Evolutionary conservation across 2,113 vertebrate genomes (phyloP).

Genomic region (Odontesthes bonariensis): DNA sequence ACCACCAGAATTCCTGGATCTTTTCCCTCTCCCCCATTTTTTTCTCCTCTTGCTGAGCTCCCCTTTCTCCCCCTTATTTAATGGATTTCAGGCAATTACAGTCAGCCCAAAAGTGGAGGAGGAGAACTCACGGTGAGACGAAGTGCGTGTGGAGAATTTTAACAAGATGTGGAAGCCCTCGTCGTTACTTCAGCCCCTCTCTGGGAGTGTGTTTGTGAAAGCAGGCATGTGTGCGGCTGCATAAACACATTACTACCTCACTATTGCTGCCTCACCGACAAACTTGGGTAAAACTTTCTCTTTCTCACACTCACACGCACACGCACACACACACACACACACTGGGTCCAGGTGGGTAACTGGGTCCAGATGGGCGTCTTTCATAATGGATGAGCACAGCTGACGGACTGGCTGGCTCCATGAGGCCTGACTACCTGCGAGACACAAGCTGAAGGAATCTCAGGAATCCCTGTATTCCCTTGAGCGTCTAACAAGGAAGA

Average conservation of each 20-base stretch:
- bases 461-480: constrained; percentile 74
- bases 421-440: constrained; percentile 71
- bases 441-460: constrained; percentile 71
- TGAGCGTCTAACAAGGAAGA: constrained; percentile 40
- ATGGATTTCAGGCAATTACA: constrained; percentile 81
- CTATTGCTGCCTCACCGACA: constrained; percentile 19
- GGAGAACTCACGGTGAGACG: constrained; percentile 57
- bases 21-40: constrained; percentile 54
- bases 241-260: constrained; percentile 39
- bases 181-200: constrained; percentile 32
- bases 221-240: constrained; percentile 20
- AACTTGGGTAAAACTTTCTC: constrained; percentile 49
- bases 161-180: constrained; percentile 80
- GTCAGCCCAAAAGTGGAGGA: constrained; percentile 61
- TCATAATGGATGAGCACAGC: constrained; percentile 76
- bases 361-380: constrained; percentile 72
- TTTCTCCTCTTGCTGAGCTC: constrained; percentile 36
- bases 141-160: constrained; percentile 72
- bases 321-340: constrained; percentile 34
- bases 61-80: constrained; percentile 66
- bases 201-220: constrained; percentile 4
- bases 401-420: constrained; percentile 69
- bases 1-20: constrained; percentile 66
- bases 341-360: constrained; percentile 70
- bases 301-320: constrained; percentile 34